Conservation (phyloP, 2,888 invertebrate genomes). For the Beris morrisii region DNA sequence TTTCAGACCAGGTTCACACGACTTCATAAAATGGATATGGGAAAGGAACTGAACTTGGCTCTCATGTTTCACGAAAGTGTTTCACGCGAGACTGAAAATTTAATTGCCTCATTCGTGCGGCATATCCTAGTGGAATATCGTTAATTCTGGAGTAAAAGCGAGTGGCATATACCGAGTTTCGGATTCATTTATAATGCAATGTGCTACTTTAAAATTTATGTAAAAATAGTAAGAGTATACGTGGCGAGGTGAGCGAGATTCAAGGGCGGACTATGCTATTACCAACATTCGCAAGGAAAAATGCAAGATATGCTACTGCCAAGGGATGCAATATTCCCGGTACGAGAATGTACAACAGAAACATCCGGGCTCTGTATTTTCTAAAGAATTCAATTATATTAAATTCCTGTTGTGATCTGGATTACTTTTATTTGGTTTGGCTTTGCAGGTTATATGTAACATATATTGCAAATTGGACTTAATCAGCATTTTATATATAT, state of each 20-base stretch:
- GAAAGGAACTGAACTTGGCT: no score
- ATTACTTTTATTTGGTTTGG: background rate
- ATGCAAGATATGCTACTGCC: background rate
- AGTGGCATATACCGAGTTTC: no score
- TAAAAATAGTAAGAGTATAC: background rate
- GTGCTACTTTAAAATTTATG: constrained; percentile 13
- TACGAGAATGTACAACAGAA: background rate
- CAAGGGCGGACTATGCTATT: background rate
- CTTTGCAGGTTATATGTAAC: no score
- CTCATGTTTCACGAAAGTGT: no score
- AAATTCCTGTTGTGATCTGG: constrained; percentile 3
- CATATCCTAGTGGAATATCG: no score
- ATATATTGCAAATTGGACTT: no score
- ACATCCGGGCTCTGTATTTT: background rate
- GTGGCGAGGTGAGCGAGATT: background rate
- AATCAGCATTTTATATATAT: background rate
- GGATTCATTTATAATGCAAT: constrained; percentile 4
- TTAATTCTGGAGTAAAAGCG: no score
- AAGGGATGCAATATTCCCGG: background rate
- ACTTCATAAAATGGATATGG: no score
- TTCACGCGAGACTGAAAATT: no score
- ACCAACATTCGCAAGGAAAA: constrained; percentile 2
- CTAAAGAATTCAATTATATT: constrained; percentile 1
- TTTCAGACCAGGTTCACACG: no score
- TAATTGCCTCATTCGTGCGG: no score